A percentile compares a stretch with the other conserved stretches of the same genome.
These are phyloP conservation scores for Macropis europaea DNA, from an alignment of 2,888 invertebrate species.

Conservation along the genomic window DNA sequence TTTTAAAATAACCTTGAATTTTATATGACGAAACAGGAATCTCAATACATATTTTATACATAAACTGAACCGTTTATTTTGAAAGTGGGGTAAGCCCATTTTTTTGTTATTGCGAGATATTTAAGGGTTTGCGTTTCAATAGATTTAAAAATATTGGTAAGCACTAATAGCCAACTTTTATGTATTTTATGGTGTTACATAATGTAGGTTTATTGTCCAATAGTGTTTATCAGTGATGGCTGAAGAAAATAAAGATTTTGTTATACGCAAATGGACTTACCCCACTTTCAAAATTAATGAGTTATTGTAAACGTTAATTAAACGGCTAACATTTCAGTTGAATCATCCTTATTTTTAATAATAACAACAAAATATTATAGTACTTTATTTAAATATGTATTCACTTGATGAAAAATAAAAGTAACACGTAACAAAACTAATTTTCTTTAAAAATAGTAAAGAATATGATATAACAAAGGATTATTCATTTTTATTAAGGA, in stretches of 20 bases:
- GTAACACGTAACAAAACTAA: background rate
- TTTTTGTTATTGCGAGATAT: too few species aligned
- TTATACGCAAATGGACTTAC: constrained; percentile 6
- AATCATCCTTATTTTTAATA: constrained; percentile 3
- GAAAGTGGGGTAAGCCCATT: too few species aligned
- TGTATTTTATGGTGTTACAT: constrained; percentile 14
- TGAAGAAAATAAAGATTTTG: constrained; percentile 11
- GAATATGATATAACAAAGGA: constrained; percentile 1
- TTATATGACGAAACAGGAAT: too few species aligned
- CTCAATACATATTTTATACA: too few species aligned
- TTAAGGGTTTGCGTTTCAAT: constrained; percentile 1
- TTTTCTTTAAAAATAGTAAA: constrained; percentile 5
- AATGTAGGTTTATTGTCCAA: constrained; percentile 12
- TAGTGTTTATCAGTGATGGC: background rate
- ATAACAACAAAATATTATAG: background rate
- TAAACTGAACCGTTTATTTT: too few species aligned
- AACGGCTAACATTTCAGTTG: constrained; percentile 3
- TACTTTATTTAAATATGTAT: constrained; percentile 9
- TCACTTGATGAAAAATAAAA: constrained; percentile 3
- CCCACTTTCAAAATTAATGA: constrained; percentile 15
- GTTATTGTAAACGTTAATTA: constrained; percentile 14
- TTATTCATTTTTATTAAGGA: constrained; percentile 7
- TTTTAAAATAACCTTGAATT: too few species aligned
- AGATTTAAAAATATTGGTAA: constrained; percentile 14
- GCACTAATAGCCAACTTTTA: constrained; percentile 4